Evolutionary conservation across 1,140 invertebrate species (phyloP), one percentile per base, ranked within the genome.

Genomic region (Saccostrea cuccullata): DNA sequence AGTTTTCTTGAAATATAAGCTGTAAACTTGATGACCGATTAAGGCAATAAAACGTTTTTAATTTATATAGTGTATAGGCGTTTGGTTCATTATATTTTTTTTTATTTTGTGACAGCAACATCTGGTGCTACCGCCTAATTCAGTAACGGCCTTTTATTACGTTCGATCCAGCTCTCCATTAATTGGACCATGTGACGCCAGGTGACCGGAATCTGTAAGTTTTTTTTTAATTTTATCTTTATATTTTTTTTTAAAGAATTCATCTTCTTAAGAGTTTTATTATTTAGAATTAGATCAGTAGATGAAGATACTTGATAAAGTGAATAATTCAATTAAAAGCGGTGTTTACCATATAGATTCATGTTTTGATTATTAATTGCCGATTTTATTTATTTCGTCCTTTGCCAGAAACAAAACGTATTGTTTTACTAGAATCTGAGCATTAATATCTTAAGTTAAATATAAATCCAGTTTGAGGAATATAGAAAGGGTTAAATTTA

Each of bases 31-130:
- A 23, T 23, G 70, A 15, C 23, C 70, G 70, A 77, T 77, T 77
- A 77, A 30, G 70, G 26, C 15, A 30, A 77, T 77, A 77, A 77
- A 15, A 77, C 36, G 26, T 77, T 40, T 77, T 36, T 77, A 77
- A 30, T 30, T 47, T 77, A 26, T 77, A 0, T 77, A 20, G 13
- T 77, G 70, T 77, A 26, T 36, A 26, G 70, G 26, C 70, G 26
- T 77, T 36, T 77, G 70, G 70, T 77, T 26, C 30, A 36, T 77
- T 77, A 30, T 77, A 26, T 30, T 11, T 15, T 26, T 77, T 15
- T 26, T 77, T 30, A 11, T 36, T 26, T 77, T 26, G 26, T 77
- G 70, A 36, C 30, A 36, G 70, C 70, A 36, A 36, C 70, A 77
- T 26, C 23, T 77, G 70, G 70, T 17, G 70, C 26, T 11, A 73